These are phyloP conservation scores for Leptinotarsa peninsularis DNA, from an alignment of 2,888 invertebrate species.

Conservation along the genomic window DNA sequence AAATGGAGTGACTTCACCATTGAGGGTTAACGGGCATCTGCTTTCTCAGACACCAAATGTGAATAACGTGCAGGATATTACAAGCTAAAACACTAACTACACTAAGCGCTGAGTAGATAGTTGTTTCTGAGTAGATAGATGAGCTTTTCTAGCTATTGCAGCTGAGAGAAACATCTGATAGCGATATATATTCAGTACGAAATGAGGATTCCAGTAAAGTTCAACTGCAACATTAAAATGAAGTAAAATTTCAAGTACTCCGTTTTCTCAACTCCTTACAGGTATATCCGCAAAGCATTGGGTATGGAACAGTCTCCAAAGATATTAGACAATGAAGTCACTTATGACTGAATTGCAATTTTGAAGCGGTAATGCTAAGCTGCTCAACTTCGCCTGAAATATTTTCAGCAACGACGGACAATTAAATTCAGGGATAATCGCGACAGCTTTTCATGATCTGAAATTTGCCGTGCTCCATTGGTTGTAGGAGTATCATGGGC, in stretches of 20 bases:
- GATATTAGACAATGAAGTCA: conserved; percentile 62
- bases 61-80: too few relatives aligned
- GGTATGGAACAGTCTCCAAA: conserved; percentile 59
- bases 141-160: too few relatives aligned
- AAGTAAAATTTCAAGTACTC: neutral
- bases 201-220: neutral
- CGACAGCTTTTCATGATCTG: conserved; percentile 41
- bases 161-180: too few relatives aligned
- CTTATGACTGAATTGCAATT: conserved; percentile 62
- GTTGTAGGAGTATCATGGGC: conserved; percentile 1
- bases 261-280: conserved; percentile 23
- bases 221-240: neutral
- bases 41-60: too few relatives aligned
- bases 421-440: conserved; percentile 53
- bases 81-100: too few relatives aligned
- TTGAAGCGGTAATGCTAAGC: conserved; percentile 60
- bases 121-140: too few relatives aligned
- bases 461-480: conserved; percentile 30
- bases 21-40: too few relatives aligned
- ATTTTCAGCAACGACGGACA: conserved; percentile 57
- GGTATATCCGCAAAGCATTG: conserved; percentile 49
- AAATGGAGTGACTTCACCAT: too few relatives aligned
- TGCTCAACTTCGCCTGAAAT: conserved; percentile 56
- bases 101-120: too few relatives aligned
- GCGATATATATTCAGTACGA: too few relatives aligned